Evolutionary conservation across 2,797 vertebrate species (phyloP).

Genomic region (Typhlichthys subterraneus): DNA sequence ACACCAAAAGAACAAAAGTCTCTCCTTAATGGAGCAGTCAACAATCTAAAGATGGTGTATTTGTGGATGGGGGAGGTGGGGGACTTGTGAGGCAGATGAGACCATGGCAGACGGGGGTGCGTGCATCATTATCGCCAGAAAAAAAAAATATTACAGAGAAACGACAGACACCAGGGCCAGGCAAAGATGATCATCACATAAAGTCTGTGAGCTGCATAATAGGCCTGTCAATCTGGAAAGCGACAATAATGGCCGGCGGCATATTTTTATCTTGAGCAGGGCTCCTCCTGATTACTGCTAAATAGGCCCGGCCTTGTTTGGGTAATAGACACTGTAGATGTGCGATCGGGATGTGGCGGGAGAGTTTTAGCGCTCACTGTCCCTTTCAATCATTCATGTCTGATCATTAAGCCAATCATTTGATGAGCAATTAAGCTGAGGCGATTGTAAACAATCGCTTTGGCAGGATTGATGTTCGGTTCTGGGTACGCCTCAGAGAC

Average conservation of each 20-base stretch:
- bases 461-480: constrained; percentile 35
- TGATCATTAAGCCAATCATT: constrained; percentile 58
- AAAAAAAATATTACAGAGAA: constrained; percentile 1
- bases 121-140: constrained; percentile 66
- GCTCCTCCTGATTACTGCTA: constrained; percentile 72
- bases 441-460: constrained; percentile 47
- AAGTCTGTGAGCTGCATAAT: constrained; percentile 73
- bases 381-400: constrained; percentile 51
- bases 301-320: constrained; percentile 70
- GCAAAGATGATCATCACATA: constrained; percentile 77
- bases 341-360: constrained; percentile 28
- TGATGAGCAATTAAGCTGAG: constrained; percentile 65
- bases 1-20: constrained; percentile 48
- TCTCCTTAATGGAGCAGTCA: constrained; percentile 71
- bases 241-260: constrained; percentile 63
- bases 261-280: constrained; percentile 67
- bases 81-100: constrained; percentile 15
- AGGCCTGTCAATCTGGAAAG: constrained; percentile 70
- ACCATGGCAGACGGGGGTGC: constrained; percentile 47
- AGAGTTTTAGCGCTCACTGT: constrained; percentile 44
- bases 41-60: constrained; percentile 61
- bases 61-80: constrained; percentile 23
- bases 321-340: constrained; percentile 56
- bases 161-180: constrained; percentile 65
- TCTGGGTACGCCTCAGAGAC: constrained; percentile 23